Conservation (phyloP, 2,113 vertebrate species). For the Rhineura floridana region DNA sequence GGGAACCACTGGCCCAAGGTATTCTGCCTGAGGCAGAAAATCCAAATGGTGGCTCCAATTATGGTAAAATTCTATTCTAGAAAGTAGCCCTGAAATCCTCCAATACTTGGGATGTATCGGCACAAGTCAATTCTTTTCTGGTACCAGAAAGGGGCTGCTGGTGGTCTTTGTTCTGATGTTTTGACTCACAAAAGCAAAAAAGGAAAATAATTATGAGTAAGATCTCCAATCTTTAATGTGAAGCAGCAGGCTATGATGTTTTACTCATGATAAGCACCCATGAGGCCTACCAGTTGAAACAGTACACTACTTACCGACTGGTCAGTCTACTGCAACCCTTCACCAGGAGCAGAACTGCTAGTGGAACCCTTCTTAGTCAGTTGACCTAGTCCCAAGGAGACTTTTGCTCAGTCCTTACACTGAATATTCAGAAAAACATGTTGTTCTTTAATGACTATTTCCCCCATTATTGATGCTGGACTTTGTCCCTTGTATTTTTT, state of each 20-base stretch:
- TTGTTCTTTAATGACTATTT: too few relatives aligned
- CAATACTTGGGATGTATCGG: neutral
- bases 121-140: neutral
- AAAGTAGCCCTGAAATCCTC: neutral
- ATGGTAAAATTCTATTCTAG: neutral
- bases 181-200: neutral
- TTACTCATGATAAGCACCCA: neutral
- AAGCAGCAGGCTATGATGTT: neutral
- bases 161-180: neutral
- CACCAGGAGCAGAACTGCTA: neutral
- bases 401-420: neutral
- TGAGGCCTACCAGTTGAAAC: neutral
- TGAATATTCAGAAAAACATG: neutral
- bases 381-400: neutral
- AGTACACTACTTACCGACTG: neutral
- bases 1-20: neutral
- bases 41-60: neutral
- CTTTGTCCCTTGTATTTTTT: neutral
- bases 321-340: neutral
- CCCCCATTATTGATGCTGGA: too few relatives aligned
- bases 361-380: neutral
- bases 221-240: neutral
- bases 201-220: neutral
- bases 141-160: neutral
- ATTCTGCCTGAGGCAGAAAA: neutral